Conservation (phyloP, 2,797 vertebrate genomes). For the Pteropus rufus region DNA sequence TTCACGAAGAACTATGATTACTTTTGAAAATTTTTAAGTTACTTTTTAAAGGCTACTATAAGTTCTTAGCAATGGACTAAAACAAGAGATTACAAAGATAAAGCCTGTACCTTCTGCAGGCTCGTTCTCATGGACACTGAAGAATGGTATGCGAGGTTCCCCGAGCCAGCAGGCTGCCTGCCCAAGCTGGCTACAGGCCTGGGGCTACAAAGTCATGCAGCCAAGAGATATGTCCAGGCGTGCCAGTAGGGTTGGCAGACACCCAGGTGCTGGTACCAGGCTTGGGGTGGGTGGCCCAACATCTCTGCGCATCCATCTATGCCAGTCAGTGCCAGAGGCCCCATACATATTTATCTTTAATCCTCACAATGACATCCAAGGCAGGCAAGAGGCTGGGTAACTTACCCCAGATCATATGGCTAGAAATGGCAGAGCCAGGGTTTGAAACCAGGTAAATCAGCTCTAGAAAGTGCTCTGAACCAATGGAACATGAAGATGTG, state of each 20-base stretch:
- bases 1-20: neutral
- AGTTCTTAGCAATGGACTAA: neutral
- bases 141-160: neutral
- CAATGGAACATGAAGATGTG: neutral
- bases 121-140: neutral
- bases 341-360: neutral
- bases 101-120: neutral
- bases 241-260: slow-evolving; percentile 6
- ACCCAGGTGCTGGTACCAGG: neutral
- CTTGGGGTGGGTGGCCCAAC: neutral
- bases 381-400: neutral
- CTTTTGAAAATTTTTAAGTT: neutral
- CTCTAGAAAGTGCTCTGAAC: neutral
- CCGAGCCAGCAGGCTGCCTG: slow-evolving; percentile 2
- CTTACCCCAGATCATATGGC: neutral
- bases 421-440: neutral
- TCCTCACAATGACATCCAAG: neutral
- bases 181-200: slow-evolving; percentile 23
- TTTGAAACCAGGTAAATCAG: neutral
- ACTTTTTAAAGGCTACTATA: neutral
- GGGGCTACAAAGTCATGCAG: neutral
- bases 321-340: neutral
- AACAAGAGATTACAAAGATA: neutral
- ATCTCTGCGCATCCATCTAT: neutral
- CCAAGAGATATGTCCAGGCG: neutral